These are phyloP conservation scores for Acanthosepion pharaonis DNA, from an alignment of 2,888 invertebrate species.

Conservation along the genomic window DNA sequence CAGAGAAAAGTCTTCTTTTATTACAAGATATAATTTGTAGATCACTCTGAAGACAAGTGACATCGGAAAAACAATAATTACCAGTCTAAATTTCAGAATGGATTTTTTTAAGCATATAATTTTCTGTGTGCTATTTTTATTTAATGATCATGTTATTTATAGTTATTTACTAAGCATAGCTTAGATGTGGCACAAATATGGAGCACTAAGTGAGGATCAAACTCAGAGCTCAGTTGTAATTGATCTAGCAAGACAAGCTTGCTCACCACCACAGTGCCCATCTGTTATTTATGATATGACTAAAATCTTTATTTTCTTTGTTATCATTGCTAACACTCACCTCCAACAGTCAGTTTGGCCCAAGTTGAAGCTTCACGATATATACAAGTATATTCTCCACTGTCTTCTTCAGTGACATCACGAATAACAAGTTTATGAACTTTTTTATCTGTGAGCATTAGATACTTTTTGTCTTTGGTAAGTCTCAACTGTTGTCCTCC, in stretches of 20 bases:
- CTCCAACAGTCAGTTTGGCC: background rate
- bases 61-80: background rate
- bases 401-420: constrained; percentile 35
- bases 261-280: too few relatives aligned
- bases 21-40: too few relatives aligned
- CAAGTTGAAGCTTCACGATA: constrained; percentile 21
- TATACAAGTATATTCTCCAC: constrained; percentile 15
- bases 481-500: background rate
- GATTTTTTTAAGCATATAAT: too few relatives aligned
- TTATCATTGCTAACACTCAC: background rate
- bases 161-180: too few relatives aligned
- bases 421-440: constrained; percentile 44
- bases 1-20: too few relatives aligned
- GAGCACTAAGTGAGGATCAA: too few relatives aligned
- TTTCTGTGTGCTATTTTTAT: too few relatives aligned
- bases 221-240: too few relatives aligned
- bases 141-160: too few relatives aligned
- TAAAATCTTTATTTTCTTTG: background rate
- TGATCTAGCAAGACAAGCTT: too few relatives aligned
- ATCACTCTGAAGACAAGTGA: background rate
- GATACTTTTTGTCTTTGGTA: background rate
- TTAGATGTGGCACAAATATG: too few relatives aligned
- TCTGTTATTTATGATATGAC: background rate
- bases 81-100: background rate
- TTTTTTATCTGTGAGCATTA: constrained; percentile 24